These are phyloP conservation scores for Solenopsis fugax DNA, from an alignment of 1,140 invertebrate species.

Conservation along the genomic window DNA sequence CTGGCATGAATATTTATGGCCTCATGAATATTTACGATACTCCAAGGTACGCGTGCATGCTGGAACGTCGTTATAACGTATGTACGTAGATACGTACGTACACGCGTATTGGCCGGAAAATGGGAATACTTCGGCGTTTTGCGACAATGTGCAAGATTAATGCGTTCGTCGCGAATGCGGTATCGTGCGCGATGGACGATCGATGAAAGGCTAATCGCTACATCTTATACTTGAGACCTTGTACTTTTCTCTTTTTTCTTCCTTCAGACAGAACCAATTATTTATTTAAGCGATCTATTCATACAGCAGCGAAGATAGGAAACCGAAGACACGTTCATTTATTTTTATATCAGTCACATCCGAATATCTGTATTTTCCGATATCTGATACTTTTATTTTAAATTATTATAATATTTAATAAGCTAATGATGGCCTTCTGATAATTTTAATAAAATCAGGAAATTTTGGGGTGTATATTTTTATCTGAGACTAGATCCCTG, in stretches of 20 bases:
- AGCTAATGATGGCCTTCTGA: not conserved
- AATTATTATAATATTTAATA: not conserved
- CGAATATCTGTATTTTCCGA: not conserved
- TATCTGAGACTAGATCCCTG: not conserved
- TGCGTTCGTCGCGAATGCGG: not conserved
- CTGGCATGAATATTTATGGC: conserved; percentile 79
- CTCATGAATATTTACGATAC: conserved; percentile 81
- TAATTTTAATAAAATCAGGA: not conserved
- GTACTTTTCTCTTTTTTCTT: not conserved
- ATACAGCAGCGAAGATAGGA: not conserved
- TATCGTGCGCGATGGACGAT: not conserved
- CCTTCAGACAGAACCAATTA: not conserved
- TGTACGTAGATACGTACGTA: conserved; percentile 48
- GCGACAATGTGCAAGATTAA: conserved; percentile 68
- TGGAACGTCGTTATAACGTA: conserved; percentile 57
- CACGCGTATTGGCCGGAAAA: conserved; percentile 63
- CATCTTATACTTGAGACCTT: not conserved
- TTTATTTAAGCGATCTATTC: conserved; percentile 23
- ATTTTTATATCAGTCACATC: not conserved
- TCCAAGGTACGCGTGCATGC: conserved; percentile 73
- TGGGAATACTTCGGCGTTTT: conserved; percentile 73
- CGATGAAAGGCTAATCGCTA: conserved; percentile 15
- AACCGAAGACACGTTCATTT: not conserved
- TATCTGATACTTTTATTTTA: not conserved
- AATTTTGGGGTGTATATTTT: not conserved